These are phyloP conservation scores for Pterostichus madidus DNA, from an alignment of 2,888 invertebrate genomes.

Conservation along the genomic window DNA sequence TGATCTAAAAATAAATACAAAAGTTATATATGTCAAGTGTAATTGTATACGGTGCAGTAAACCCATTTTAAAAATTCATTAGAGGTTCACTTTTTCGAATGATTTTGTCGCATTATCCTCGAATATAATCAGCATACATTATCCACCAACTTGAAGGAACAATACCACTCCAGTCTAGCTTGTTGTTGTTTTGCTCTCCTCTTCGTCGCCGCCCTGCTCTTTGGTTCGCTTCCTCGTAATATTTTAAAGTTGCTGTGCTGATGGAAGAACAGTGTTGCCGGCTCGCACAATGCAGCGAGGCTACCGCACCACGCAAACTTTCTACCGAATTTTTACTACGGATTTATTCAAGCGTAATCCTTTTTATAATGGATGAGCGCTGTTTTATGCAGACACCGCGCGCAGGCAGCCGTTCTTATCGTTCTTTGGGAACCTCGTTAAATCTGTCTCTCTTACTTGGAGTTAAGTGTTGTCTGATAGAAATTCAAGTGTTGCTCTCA, in stretches of 20 bases:
- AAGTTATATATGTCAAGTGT: too few relatives aligned
- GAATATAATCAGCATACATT: conserved; percentile 48
- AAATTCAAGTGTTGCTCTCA: background rate
- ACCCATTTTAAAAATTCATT: conserved; percentile 31
- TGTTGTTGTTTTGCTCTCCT: conserved; percentile 39
- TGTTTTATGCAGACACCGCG: conserved; percentile 54
- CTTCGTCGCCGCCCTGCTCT: background rate
- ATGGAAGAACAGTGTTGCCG: conserved; percentile 54
- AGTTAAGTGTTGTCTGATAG: conserved; percentile 8
- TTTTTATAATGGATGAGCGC: conserved; percentile 59
- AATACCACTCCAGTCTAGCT: conserved; percentile 11
- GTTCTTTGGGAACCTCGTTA: conserved; percentile 5
- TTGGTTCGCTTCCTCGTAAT: background rate
- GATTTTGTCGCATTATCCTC: conserved; percentile 35
- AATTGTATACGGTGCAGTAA: background rate
- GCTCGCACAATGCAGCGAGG: conserved; percentile 46
- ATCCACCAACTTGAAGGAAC: conserved; percentile 33
- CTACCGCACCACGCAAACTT: conserved; percentile 26
- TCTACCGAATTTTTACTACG: conserved; percentile 54
- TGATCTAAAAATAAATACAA: too few relatives aligned
- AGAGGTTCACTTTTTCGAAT: conserved; percentile 3
- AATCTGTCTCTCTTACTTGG: conserved; percentile 1
- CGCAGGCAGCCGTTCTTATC: conserved; percentile 23
- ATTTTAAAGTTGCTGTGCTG: conserved; percentile 45
- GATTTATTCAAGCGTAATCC: conserved; percentile 56